phyloP scores from a whole-genome alignment of 2,113 vertebrate species.

The Merops nubicus region DNA sequence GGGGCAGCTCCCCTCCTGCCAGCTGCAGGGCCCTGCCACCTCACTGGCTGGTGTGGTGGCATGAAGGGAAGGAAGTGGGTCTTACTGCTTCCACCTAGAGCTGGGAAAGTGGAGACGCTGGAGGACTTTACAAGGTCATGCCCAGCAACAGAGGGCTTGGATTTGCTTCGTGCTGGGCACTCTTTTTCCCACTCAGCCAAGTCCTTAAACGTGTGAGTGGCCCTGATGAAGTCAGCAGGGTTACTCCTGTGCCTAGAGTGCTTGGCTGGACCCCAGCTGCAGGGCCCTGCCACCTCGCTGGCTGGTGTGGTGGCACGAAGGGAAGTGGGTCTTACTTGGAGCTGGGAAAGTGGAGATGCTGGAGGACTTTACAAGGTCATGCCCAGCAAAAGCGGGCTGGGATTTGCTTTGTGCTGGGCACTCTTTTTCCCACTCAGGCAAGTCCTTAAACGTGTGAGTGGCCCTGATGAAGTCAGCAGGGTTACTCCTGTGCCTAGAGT shows the following conservation, averaged over 20 bases:
- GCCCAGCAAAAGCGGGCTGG: not conserved
- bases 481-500: not conserved
- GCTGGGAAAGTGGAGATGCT: not conserved
- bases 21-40: not conserved
- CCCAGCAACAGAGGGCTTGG: not conserved
- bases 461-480: not conserved
- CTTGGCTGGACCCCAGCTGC: not conserved
- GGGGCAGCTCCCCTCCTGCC: rapidly evolving
- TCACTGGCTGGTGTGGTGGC: too few relatives aligned
- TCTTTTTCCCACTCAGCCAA: not conserved
- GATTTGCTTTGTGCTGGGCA: not conserved
- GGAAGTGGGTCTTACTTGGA: rapidly evolving
- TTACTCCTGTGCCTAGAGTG: not conserved
- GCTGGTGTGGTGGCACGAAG: rapidly evolving
- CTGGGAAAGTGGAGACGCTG: not conserved
- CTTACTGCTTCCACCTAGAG: not conserved
- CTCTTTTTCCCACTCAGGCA: not conserved
- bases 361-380: not conserved
- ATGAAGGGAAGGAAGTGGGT: rapidly evolving
- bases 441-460: not conserved
- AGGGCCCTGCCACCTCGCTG: not conserved
- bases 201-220: not conserved
- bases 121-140: not conserved
- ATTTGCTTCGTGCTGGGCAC: not conserved
- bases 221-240: not conserved